A percentile compares a stretch with the other conserved stretches of the same genome.
Evolutionary conservation across 2,113 vertebrate genomes (phyloP).

Genomic region (Eretmochelys imbricata): DNA sequence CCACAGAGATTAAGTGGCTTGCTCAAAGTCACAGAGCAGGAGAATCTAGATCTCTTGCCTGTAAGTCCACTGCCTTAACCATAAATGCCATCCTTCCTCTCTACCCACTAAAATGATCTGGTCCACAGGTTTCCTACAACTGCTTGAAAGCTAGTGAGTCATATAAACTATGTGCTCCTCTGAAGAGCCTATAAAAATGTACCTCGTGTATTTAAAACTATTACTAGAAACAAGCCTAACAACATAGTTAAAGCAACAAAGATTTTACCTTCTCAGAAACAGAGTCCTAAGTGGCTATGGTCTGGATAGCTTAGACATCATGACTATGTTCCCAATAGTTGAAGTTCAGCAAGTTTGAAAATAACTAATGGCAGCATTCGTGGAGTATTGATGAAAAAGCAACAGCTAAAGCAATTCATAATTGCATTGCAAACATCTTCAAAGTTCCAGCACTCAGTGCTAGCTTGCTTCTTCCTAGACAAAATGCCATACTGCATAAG

Average conservation of each 20-base stretch:
- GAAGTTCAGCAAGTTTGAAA: not conserved
- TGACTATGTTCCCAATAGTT: not conserved
- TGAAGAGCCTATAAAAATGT: not conserved
- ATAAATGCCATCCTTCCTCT: not conserved
- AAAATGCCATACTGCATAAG: not conserved
- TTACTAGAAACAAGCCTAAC: not conserved
- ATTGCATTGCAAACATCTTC: not conserved
- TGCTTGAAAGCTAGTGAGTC: not conserved
- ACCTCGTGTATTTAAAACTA: not conserved
- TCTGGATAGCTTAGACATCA: not conserved
- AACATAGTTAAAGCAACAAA: not conserved
- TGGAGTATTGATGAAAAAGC: not conserved
- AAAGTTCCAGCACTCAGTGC: not conserved
- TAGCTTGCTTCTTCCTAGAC: not conserved
- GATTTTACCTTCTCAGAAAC: not conserved
- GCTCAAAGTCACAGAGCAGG: not conserved
- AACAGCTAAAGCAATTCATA: not conserved
- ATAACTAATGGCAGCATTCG: not conserved
- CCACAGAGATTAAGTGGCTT: not conserved
- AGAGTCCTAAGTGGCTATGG: not conserved
- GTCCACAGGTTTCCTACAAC: not conserved
- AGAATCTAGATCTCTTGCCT: not conserved
- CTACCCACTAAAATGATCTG: not conserved
- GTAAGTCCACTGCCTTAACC: not conserved
- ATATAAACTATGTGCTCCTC: not conserved